Conservation (phyloP, 2,888 invertebrate species). For the Ochropacha duplaris region DNA sequence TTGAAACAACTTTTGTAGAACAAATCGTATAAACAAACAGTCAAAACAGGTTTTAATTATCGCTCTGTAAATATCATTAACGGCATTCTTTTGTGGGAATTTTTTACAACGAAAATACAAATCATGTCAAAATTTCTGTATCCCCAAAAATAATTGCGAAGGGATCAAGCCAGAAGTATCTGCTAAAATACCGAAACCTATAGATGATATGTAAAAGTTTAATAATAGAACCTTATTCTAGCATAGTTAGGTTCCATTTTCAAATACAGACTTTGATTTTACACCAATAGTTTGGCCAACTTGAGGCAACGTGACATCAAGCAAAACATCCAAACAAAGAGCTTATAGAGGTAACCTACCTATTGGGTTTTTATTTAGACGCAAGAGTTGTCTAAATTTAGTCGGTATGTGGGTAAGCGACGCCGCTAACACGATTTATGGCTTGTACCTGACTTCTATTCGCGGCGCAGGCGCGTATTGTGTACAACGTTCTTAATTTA, state of each 20-base stretch:
- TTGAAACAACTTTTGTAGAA: slow-evolving; percentile 13
- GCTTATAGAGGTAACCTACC: slow-evolving; percentile 18
- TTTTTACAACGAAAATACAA: too few species aligned
- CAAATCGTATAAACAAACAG: slow-evolving; percentile 1
- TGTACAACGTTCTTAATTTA: slow-evolving; percentile 31
- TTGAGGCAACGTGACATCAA: slow-evolving; percentile 2
- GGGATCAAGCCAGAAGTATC: too few species aligned
- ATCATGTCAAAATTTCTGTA: too few species aligned
- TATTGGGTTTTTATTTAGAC: slow-evolving; percentile 41
- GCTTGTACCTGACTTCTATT: slow-evolving; percentile 55
- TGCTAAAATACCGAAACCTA: too few species aligned
- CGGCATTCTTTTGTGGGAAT: background rate
- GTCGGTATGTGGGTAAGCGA: slow-evolving; percentile 54
- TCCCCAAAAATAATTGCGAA: too few species aligned
- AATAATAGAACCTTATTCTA: too few species aligned
- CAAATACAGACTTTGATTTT: background rate
- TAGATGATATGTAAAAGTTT: too few species aligned
- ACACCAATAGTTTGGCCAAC: background rate
- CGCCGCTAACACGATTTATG: slow-evolving; percentile 42
- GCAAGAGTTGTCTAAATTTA: slow-evolving; percentile 40
- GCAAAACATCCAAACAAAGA: slow-evolving; percentile 24
- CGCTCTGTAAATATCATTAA: slow-evolving; percentile 4
- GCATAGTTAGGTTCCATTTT: too few species aligned
- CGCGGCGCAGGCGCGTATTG: slow-evolving; percentile 27
- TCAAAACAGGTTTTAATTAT: slow-evolving; percentile 12